phyloP scores from a whole-genome alignment of 1,140 invertebrate species.

The Zaprionus lachaisei region DNA sequence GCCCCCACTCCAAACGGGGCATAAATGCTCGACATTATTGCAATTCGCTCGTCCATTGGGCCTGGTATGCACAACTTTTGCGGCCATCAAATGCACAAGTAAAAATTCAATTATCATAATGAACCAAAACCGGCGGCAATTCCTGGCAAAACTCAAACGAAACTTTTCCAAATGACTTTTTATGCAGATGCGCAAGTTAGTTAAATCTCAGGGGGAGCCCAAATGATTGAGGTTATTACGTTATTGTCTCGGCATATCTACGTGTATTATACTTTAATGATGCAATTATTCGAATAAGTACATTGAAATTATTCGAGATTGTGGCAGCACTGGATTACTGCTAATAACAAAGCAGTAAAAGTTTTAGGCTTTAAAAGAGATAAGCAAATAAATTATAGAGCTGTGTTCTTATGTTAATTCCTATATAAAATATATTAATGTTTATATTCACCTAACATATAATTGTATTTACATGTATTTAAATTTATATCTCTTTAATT shows the following conservation, averaged over 20 bases:
- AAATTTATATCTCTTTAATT: too few species aligned
- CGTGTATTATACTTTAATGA: not conserved
- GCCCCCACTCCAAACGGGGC: not conserved
- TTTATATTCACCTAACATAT: too few species aligned
- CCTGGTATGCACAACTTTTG: constrained; percentile 26
- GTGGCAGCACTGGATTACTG: not conserved
- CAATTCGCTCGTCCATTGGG: constrained; percentile 37
- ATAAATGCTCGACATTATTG: constrained; percentile 48
- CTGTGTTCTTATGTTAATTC: too few species aligned
- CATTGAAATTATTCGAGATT: not conserved
- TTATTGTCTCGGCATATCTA: not conserved
- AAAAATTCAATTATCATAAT: constrained; percentile 24
- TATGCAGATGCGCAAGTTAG: constrained; percentile 5
- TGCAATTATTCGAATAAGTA: not conserved
- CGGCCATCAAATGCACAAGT: constrained; percentile 9
- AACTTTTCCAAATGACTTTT: not conserved
- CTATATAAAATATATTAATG: too few species aligned
- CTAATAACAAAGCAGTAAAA: not conserved
- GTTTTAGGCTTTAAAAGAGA: not conserved
- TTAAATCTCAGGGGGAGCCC: not conserved
- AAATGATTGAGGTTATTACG: not conserved
- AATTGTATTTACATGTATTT: too few species aligned
- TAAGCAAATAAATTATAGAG: not conserved
- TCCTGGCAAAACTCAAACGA: not conserved
- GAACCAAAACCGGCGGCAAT: constrained; percentile 1